Evolutionary conservation across 2,113 vertebrate genomes (phyloP), one percentile per base, ranked within the genome.

Genomic region (Loxodonta africana): DNA sequence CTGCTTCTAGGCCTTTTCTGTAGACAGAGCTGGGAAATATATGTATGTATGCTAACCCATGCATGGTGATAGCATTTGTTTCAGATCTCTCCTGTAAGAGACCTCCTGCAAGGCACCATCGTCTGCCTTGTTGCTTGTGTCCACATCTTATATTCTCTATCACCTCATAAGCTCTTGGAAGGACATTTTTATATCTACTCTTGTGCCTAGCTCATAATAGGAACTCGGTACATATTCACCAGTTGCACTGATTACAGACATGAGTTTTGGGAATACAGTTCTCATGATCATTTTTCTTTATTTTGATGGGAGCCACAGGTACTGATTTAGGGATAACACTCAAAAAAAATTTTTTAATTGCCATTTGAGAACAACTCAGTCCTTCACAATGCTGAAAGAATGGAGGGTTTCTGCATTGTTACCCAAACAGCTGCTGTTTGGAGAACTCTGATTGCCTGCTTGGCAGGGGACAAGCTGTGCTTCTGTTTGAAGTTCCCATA

Each of bases 401-500:
- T 17, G 94, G 74, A 83, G 46, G 41, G 33, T 28, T 95, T 83
- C 87, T 77, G 4, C 84, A 15, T 33, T 88, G 76, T 77, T 67
- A 60, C 8, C 14, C 60, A 82, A 91, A 63, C 63, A 96, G 91
- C 80, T 94, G 93, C 76, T 93, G 25, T 93, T 87, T 93, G 74
- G 83, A 76, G 94, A 94, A 23, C 69, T 94, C 82, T 46, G 86
- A 86, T 63, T 67, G 94, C 86, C 86, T 92, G 67, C 76, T 71
- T 78, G 90, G 95, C 69, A 33, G 44, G 93, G 91, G 51, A 83
- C 97, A 92, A 94, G 91, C 96, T 95, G 96, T 95, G 89, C 95
- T 88, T 91, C 53, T 87, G 80, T 91, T 48, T 77, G 53, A 57
- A 25, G 8, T 62, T 77, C 96, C 92, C 86, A 44, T 77, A 77